These are phyloP conservation scores for Coregonus sp. DNA, from an alignment of 2,797 vertebrate genomes.

Conservation along the genomic window DNA sequence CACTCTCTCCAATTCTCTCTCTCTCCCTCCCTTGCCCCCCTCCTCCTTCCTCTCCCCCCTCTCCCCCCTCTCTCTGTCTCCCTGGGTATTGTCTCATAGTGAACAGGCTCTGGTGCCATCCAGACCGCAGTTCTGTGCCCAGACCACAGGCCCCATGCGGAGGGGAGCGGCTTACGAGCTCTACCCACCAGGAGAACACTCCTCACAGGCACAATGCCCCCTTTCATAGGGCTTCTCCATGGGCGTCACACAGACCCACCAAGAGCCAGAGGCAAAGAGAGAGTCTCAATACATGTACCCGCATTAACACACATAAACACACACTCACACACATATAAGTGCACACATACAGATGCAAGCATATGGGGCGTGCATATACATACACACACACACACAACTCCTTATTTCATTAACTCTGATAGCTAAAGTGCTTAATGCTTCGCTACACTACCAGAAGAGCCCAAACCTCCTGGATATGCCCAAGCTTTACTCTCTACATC, in stretches of 20 bases:
- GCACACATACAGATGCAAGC: background rate
- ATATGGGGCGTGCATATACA: no score
- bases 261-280: slow-evolving; percentile 50
- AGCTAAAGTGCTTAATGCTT: slow-evolving; percentile 57
- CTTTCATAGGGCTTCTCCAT: slow-evolving; percentile 65
- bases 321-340: background rate
- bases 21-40: background rate
- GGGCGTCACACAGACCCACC: slow-evolving; percentile 58
- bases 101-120: slow-evolving; percentile 59
- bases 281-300: background rate
- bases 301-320: background rate
- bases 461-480: slow-evolving; percentile 59
- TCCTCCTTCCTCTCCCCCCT: background rate
- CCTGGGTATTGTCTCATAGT: slow-evolving; percentile 43
- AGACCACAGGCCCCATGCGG: slow-evolving; percentile 67
- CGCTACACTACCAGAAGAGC: slow-evolving; percentile 44
- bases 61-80: slow-evolving; percentile 10
- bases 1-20: background rate
- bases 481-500: slow-evolving; percentile 60
- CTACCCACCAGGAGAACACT: slow-evolving; percentile 67
- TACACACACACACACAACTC: slow-evolving; percentile 13
- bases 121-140: slow-evolving; percentile 66
- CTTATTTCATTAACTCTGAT: slow-evolving; percentile 59
- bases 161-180: slow-evolving; percentile 68
- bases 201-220: slow-evolving; percentile 72